phyloP scores from a whole-genome alignment of 2,113 vertebrate genomes.

The Coreoperca whiteheadi region DNA sequence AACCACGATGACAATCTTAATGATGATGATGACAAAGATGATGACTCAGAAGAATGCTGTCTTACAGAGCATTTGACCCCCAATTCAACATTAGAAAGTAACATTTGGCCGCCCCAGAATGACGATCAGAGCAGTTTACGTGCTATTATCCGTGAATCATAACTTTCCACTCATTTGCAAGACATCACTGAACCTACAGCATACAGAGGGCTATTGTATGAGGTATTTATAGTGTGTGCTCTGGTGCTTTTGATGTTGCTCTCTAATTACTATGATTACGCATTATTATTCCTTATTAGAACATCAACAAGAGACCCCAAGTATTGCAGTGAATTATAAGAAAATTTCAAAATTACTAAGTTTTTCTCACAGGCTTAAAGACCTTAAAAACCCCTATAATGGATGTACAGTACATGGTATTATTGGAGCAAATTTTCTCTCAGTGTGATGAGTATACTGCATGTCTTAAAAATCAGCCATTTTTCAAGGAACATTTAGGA shows the following conservation, averaged over 20 bases:
- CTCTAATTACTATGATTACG: slow-evolving; percentile 77
- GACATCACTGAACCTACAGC: slow-evolving; percentile 33
- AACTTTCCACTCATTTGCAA: slow-evolving; percentile 50
- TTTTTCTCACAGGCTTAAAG: slow-evolving; percentile 1
- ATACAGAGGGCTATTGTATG: slow-evolving; percentile 63
- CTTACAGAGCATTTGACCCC: slow-evolving; percentile 55
- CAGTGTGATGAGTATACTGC: slow-evolving; percentile 5
- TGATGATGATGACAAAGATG: slow-evolving; percentile 57
- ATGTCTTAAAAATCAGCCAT: not conserved
- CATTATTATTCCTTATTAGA: slow-evolving; percentile 74
- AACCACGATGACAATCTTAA: slow-evolving; percentile 60
- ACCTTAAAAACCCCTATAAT: slow-evolving; percentile 9
- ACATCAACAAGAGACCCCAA: slow-evolving; percentile 52
- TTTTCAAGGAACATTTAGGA: slow-evolving; percentile 7
- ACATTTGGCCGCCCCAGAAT: slow-evolving; percentile 1
- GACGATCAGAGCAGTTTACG: slow-evolving; percentile 43
- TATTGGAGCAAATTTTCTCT: slow-evolving; percentile 20
- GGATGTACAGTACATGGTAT: not conserved
- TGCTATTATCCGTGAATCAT: slow-evolving; percentile 72
- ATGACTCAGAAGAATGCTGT: slow-evolving; percentile 57
- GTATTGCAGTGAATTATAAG: slow-evolving; percentile 37
- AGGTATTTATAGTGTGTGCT: slow-evolving; percentile 49
- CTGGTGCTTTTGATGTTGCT: slow-evolving; percentile 75
- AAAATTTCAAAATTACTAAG: slow-evolving; percentile 38
- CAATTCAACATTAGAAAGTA: slow-evolving; percentile 36